A percentile compares a stretch with the other conserved stretches of the same genome.
phyloP scores from a whole-genome alignment of 2,888 invertebrate species.

The Pachycephus smyrnensis region DNA sequence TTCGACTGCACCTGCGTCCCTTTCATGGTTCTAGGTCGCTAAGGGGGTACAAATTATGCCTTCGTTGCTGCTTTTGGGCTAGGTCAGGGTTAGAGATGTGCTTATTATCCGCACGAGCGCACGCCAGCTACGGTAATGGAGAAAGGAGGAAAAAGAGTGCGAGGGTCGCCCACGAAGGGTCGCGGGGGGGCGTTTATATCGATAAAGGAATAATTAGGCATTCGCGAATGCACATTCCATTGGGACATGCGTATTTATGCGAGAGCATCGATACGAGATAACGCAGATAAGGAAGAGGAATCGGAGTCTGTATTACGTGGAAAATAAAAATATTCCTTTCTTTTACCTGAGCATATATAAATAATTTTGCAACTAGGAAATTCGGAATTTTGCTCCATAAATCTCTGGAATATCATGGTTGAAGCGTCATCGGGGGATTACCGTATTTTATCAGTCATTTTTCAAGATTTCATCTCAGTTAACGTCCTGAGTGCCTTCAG shows the following conservation, averaged over 20 bases:
- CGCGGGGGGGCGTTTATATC: no score
- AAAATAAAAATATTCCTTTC: neutral
- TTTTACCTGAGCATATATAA: neutral
- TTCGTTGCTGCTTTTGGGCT: neutral
- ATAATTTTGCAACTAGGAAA: neutral
- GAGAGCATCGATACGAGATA: no score
- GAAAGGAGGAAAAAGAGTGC: neutral
- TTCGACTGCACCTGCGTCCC: neutral
- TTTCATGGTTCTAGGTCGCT: neutral
- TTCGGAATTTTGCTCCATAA: neutral
- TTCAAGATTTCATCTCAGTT: neutral
- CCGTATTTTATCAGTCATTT: neutral
- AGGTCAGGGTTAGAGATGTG: neutral
- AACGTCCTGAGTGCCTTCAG: neutral
- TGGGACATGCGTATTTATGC: neutral
- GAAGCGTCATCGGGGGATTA: neutral
- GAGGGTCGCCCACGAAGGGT: neutral
- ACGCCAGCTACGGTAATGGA: neutral
- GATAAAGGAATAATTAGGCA: neutral
- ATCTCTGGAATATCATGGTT: neutral
- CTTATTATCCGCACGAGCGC: neutral
- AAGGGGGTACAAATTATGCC: neutral
- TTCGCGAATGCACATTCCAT: neutral
- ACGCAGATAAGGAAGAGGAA: accelerated
- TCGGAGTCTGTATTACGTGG: neutral